phyloP scores from a whole-genome alignment of 2,888 invertebrate species.

The Odontothrips loti region DNA sequence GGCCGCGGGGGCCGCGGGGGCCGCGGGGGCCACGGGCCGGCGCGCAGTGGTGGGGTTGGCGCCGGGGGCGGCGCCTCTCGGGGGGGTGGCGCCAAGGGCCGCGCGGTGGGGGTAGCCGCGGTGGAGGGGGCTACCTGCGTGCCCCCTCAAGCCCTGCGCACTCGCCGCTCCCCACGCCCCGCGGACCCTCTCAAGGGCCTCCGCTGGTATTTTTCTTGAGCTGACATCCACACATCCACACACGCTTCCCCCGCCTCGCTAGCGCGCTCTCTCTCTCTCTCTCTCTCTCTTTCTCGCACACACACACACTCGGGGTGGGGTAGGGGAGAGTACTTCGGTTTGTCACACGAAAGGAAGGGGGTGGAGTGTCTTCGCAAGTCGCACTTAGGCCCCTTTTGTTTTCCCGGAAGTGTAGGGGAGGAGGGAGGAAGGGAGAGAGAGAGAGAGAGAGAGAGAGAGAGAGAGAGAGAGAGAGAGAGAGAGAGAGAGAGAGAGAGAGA shows the following conservation, averaged over 20 bases:
- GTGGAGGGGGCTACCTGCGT: conserved; percentile 37
- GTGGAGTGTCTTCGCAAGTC: not conserved
- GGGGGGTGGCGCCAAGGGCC: conserved; percentile 42
- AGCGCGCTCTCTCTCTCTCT: not conserved
- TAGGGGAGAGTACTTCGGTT: not conserved
- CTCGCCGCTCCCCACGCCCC: conserved; percentile 43
- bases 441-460: not conserved
- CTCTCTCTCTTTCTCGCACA: not conserved
- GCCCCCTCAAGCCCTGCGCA: conserved; percentile 35
- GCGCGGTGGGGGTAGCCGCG: conserved; percentile 37
- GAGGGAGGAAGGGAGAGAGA: not conserved
- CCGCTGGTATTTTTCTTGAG: conserved; percentile 35
- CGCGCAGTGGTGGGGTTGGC: conserved; percentile 9
- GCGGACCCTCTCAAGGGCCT: conserved; percentile 41
- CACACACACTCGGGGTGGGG: not conserved
- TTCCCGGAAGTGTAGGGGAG: not conserved
- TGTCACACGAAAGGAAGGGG: not conserved
- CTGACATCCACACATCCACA: conserved; percentile 14
- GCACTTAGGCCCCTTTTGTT: not conserved
- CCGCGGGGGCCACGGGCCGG: not conserved
- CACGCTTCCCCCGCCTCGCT: not conserved
- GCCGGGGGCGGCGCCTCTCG: conserved; percentile 37
- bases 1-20: not conserved
- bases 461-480: not conserved
- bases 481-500: not conserved